Percentiles rank a stretch among this genome's conserved stretches.
Conservation (phyloP, 1,140 invertebrate species). For the Scaptomyza graminum region DNA sequence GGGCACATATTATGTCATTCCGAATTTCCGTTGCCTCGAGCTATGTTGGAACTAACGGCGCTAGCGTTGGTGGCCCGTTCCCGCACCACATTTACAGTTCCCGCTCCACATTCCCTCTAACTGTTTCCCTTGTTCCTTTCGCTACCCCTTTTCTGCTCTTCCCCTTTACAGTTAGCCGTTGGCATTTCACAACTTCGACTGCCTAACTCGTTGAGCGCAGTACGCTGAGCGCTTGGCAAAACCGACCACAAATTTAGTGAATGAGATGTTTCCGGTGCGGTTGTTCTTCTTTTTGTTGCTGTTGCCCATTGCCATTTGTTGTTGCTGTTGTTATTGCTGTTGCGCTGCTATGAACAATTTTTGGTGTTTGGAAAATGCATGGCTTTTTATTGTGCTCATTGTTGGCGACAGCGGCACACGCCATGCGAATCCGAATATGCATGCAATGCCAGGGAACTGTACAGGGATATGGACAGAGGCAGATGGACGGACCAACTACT, state of each 20-base stretch:
- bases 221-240: slow-evolving; percentile 58
- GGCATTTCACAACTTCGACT: slow-evolving; percentile 80
- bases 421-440: slow-evolving; percentile 49
- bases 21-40: slow-evolving; percentile 80
- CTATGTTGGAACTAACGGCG: slow-evolving; percentile 77
- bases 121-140: background rate
- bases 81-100: background rate
- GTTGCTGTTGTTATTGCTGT: slow-evolving; percentile 17
- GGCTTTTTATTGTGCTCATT: slow-evolving; percentile 81
- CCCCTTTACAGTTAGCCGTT: slow-evolving; percentile 50
- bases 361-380: slow-evolving; percentile 83
- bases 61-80: slow-evolving; percentile 38
- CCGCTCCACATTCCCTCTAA: slow-evolving; percentile 16
- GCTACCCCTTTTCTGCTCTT: background rate
- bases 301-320: slow-evolving; percentile 26
- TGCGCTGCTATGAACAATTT: slow-evolving; percentile 65
- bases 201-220: slow-evolving; percentile 56
- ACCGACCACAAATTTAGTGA: slow-evolving; percentile 81
- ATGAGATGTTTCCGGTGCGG: slow-evolving; percentile 82
- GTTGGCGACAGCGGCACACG: slow-evolving; percentile 60
- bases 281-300: slow-evolving; percentile 64
- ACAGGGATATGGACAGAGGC: slow-evolving; percentile 12
- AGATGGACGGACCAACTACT: slow-evolving; percentile 18
- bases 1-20: slow-evolving; percentile 78
- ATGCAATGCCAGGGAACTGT: slow-evolving; percentile 13